Conservation (phyloP, 2,888 invertebrate genomes). For the Erynnis tages region DNA sequence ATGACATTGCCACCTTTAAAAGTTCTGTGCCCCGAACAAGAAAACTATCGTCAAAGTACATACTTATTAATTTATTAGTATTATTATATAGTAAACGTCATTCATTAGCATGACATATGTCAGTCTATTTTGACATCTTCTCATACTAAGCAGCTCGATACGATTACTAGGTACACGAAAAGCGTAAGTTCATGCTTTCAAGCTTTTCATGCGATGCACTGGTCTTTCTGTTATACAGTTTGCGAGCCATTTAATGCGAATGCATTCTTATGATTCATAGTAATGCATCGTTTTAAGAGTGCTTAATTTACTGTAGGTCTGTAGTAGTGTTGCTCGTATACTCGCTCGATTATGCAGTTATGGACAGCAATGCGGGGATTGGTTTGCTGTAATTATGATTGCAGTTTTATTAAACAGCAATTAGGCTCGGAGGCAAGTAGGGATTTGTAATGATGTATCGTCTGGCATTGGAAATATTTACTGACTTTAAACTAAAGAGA, state of each 20-base stretch:
- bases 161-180: too few relatives aligned
- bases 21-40: too few relatives aligned
- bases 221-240: too few relatives aligned
- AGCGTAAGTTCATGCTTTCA: too few relatives aligned
- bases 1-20: too few relatives aligned
- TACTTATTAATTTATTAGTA: too few relatives aligned
- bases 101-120: too few relatives aligned
- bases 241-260: conserved; percentile 28
- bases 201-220: too few relatives aligned
- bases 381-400: conserved; percentile 18
- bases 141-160: too few relatives aligned
- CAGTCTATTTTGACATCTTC: too few relatives aligned
- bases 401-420: conserved; percentile 15
- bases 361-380: conserved; percentile 15
- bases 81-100: too few relatives aligned
- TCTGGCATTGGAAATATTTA: background rate
- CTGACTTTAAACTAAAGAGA: background rate
- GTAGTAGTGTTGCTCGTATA: conserved; percentile 22
- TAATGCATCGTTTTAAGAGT: conserved; percentile 23
- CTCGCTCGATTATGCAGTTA: conserved; percentile 20
- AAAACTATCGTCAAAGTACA: too few relatives aligned
- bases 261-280: conserved; percentile 26
- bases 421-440: background rate
- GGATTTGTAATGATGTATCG: background rate
- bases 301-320: conserved; percentile 27